Percentiles rank a stretch among this genome's conserved stretches.
phyloP scores from a whole-genome alignment of 2,888 invertebrate species.

The Cryptosula pallasiana region DNA sequence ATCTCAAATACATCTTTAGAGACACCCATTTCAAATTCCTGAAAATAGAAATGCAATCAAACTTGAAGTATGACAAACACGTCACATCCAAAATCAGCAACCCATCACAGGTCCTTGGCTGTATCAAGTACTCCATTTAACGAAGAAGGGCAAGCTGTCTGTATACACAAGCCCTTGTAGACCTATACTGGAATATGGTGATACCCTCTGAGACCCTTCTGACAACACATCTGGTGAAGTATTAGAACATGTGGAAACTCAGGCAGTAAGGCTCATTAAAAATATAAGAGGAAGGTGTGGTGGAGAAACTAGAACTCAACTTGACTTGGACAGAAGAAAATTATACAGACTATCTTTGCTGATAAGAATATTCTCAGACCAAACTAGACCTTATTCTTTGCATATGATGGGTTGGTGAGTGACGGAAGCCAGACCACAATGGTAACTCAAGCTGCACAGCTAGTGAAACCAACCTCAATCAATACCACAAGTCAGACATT shows the following conservation, averaged over 20 bases:
- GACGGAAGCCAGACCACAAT: background rate
- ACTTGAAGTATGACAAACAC: constrained; percentile 1
- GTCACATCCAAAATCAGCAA: background rate
- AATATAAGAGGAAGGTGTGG: background rate
- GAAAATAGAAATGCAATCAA: background rate
- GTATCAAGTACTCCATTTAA: background rate
- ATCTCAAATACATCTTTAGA: background rate
- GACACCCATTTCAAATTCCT: background rate
- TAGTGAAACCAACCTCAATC: background rate
- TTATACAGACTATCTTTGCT: no score
- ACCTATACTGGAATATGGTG: background rate
- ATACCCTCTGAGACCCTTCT: background rate
- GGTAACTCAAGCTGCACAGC: background rate
- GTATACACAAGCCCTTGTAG: background rate
- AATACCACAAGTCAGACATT: background rate
- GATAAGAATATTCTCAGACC: no score
- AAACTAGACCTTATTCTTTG: background rate
- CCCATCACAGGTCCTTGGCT: background rate
- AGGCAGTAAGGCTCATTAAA: background rate
- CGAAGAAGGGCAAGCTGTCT: background rate
- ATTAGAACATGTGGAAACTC: background rate
- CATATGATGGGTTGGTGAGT: background rate
- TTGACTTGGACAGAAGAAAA: background rate
- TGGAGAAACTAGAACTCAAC: background rate
- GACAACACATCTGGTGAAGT: no score